Base-by-base conservation (phyloP, 2,888 invertebrate species). In the Choristoneura rosaceana region DNA sequence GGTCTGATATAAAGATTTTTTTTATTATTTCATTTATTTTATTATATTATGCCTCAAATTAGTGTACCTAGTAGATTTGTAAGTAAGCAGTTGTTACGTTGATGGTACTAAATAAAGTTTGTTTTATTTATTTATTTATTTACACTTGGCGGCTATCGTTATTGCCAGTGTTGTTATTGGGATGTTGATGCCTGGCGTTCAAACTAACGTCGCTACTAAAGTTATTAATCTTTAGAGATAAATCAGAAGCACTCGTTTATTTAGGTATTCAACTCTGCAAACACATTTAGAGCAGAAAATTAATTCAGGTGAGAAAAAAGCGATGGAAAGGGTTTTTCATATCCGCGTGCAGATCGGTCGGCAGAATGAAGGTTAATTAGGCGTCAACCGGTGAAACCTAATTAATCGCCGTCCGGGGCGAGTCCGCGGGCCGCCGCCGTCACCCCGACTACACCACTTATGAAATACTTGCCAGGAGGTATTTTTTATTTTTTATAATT, bases 351-450 rank as follows among this genome's bases (percentile, higher is more conserved):
- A 73, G 77, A 81, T 80, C 70, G 77, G 78, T 74, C 75, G 81
- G 80, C 79, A 77, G 78, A 81, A 80, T 80, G 76, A 65, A 75
- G 75, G 79, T 83, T 86, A 88, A 87, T 88, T 84, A 86, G 80
- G 80, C 82, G 81, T 84, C 83, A 82, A 81, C 82, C 80, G 81
- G 81, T 78, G 80, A 83, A 82, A 83, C 78, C 82, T 85, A 85
- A 89, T 90, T 86, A 88, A 87, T 87, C 80, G 83, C 74, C 77
- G 68, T 76, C 55, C 25, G 55, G 52, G 47, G 25, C 55, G 52
- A 55, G 25, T 17, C 9, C 55, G 55, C 50, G 50, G 8, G 15
- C 50, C 17, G 52, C 25, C 64, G 64, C 25, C 25, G 14, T 41
- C 38, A 38, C 38, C 62, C 4, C 43, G 25, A 0, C 25, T 4